Conservation (phyloP, 1,140 invertebrate species). For the Drosophila ananassae region DNA sequence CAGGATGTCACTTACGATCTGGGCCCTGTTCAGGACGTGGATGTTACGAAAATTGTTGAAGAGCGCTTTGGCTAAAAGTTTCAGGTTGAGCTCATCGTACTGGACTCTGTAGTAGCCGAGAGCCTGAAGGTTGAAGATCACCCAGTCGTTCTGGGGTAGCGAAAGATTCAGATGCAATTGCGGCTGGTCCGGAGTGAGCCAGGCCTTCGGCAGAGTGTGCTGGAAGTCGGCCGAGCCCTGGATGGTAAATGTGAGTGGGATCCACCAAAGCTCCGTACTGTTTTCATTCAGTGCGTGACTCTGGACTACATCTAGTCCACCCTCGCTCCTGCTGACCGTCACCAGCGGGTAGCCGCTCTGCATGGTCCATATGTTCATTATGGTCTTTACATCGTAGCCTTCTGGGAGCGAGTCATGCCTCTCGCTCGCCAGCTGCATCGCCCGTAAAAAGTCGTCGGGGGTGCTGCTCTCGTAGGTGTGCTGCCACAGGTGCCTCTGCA, state of each 20-base stretch:
- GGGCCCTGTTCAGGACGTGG: constrained; percentile 89
- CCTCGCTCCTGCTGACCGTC: constrained; percentile 86
- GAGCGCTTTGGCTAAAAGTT: constrained; percentile 85
- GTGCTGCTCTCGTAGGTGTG: constrained; percentile 88
- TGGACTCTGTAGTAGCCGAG: constrained; percentile 89
- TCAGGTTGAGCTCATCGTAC: constrained; percentile 89
- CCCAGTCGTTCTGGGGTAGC: constrained; percentile 84
- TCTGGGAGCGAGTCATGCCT: constrained; percentile 81
- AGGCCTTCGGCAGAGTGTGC: constrained; percentile 85
- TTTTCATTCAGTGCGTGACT: constrained; percentile 62
- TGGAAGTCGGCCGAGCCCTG: constrained; percentile 86
- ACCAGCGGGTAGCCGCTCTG: constrained; percentile 92
- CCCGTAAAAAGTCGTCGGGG: constrained; percentile 91
- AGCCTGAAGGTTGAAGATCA: constrained; percentile 86
- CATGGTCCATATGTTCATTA: constrained; percentile 92
- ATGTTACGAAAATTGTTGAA: constrained; percentile 85
- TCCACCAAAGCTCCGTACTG: constrained; percentile 84
- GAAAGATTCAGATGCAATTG: constrained; percentile 62
- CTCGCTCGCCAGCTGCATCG: constrained; percentile 87
- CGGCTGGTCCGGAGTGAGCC: constrained; percentile 84
- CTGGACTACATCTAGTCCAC: constrained; percentile 84
- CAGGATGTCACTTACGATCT: constrained; percentile 91
- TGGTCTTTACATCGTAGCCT: constrained; percentile 85
- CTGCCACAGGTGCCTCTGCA: constrained; percentile 87
- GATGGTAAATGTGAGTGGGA: constrained; percentile 87